Evolutionary conservation across 2,888 invertebrate species (phyloP).

Genomic region (Rhingia campestris): DNA sequence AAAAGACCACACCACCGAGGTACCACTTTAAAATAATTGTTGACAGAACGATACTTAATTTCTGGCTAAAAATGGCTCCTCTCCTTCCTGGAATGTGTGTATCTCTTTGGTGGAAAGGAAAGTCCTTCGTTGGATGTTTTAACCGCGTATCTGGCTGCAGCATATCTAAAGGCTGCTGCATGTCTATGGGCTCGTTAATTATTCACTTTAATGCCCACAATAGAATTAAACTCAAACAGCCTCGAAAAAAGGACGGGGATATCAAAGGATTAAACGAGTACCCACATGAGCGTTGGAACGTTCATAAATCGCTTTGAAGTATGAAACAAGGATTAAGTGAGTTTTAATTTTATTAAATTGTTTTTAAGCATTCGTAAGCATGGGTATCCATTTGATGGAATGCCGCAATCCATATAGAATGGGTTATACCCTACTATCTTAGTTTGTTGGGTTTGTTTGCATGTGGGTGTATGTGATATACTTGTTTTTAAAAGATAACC

Average conservation of each 20-base stretch:
- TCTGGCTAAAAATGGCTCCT: neutral
- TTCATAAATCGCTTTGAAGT: neutral
- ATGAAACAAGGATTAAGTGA: neutral
- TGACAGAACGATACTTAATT: constrained; percentile 14
- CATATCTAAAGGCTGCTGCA: constrained; percentile 3
- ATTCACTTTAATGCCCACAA: constrained; percentile 14
- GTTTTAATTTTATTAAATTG: constrained; percentile 2
- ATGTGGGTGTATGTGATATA: too few relatives aligned
- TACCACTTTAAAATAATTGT: constrained; percentile 28
- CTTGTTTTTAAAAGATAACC: too few relatives aligned
- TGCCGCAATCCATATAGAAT: too few relatives aligned
- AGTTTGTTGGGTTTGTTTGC: too few relatives aligned
- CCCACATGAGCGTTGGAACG: neutral
- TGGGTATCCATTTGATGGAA: too few relatives aligned
- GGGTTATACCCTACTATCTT: too few relatives aligned
- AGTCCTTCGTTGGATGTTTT: neutral
- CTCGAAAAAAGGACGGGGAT: neutral
- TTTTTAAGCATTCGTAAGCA: neutral
- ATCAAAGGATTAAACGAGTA: neutral
- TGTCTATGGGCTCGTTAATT: neutral
- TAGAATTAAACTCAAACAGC: constrained; percentile 1
- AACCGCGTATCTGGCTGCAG: neutral
- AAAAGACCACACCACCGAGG: constrained; percentile 1
- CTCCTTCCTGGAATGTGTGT: constrained; percentile 5
- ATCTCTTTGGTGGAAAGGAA: neutral